A percentile compares a stretch with the other conserved stretches of the same genome.
phyloP scores from a whole-genome alignment of 1,140 invertebrate genomes.

The Sogatella furcifera region DNA sequence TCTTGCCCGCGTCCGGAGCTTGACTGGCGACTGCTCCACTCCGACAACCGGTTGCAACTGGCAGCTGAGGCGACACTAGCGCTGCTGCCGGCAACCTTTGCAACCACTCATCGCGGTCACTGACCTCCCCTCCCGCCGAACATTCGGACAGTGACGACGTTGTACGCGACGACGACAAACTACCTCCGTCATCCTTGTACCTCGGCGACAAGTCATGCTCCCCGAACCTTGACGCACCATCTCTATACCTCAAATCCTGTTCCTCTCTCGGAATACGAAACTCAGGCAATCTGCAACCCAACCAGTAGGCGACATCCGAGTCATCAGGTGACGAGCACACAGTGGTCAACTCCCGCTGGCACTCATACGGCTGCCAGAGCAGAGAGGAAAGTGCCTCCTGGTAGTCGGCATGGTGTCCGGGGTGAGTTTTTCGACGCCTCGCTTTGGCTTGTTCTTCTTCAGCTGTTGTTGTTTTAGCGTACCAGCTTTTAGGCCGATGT shows the following conservation, averaged over 20 bases:
- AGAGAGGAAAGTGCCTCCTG: slow-evolving; percentile 27
- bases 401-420: slow-evolving; percentile 4
- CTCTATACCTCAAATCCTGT: neutral
- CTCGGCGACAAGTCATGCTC: too few relatives aligned
- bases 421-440: slow-evolving; percentile 8
- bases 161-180: neutral
- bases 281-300: neutral
- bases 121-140: neutral
- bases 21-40: neutral
- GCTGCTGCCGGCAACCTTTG: neutral
- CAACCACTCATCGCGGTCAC: neutral
- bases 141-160: neutral
- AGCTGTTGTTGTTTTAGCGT: neutral
- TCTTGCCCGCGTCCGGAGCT: neutral
- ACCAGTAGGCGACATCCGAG: slow-evolving; percentile 20
- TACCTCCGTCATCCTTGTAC: neutral
- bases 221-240: too few relatives aligned
- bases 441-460: neutral
- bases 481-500: slow-evolving; percentile 8
- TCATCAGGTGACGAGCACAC: slow-evolving; percentile 14
- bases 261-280: neutral
- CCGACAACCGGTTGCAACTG: slow-evolving; percentile 10
- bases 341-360: slow-evolving; percentile 9
- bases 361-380: slow-evolving; percentile 29
- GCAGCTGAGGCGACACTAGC: neutral